Conservation (phyloP, 2,888 invertebrate species). For the Drosophila neotestacea region DNA sequence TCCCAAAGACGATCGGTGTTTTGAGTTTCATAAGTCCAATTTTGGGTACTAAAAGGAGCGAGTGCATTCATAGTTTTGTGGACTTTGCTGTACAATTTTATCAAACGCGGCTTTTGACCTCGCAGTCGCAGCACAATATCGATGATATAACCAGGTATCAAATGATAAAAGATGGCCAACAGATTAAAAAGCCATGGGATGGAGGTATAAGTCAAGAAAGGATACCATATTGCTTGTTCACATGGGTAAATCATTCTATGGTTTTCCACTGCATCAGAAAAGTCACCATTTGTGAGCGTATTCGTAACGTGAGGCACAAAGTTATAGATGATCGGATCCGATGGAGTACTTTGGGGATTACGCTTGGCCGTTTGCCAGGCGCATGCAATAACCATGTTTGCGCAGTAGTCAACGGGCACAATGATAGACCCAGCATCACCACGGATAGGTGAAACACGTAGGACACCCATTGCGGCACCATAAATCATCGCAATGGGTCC, state of each 20-base stretch:
- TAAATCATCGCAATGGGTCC: conserved; percentile 86
- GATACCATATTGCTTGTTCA: conserved; percentile 90
- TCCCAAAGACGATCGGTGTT: conserved; percentile 86
- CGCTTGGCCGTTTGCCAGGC: conserved; percentile 84
- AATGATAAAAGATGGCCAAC: conserved; percentile 87
- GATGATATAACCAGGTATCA: conserved; percentile 88
- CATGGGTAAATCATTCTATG: conserved; percentile 85
- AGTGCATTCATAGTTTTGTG: conserved; percentile 91
- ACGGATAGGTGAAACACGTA: conserved; percentile 84
- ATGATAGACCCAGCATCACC: conserved; percentile 77
- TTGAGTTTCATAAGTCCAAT: conserved; percentile 90
- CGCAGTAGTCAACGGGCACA: conserved; percentile 86
- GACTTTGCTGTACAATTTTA: conserved; percentile 91
- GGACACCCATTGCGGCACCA: conserved; percentile 87
- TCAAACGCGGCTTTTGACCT: conserved; percentile 85
- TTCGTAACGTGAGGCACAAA: conserved; percentile 93
- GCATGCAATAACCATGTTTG: conserved; percentile 84
- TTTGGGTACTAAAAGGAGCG: conserved; percentile 90
- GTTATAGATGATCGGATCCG: conserved; percentile 87
- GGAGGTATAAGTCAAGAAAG: conserved; percentile 85
- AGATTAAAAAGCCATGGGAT: conserved; percentile 83
- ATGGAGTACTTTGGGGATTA: conserved; percentile 26
- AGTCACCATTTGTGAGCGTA: conserved; percentile 91
- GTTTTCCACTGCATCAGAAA: conserved; percentile 76
- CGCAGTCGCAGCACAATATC: conserved; percentile 84